Percentiles rank a stretch among this genome's conserved stretches.
These are phyloP conservation scores for Meloidogyne floridensis DNA, from an alignment of 1,140 invertebrate genomes.

Conservation along the genomic window DNA sequence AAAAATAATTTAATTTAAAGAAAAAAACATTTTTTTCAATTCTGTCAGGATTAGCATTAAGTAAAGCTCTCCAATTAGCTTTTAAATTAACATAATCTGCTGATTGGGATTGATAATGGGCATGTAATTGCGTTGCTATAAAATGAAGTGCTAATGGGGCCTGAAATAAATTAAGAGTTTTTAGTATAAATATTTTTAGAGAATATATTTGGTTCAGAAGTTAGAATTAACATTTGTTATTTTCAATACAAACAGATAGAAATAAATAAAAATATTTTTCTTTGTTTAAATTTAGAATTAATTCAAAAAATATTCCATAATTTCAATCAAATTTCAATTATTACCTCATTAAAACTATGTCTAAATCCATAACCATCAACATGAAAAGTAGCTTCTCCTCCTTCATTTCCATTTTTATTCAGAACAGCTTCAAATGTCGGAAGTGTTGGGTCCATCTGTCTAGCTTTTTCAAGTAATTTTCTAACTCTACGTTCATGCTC, in stretches of 20 bases:
- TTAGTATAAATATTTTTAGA: no score
- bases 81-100: constrained; percentile 47
- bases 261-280: no score
- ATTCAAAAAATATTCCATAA: no score
- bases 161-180: background rate
- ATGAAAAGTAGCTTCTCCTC: constrained; percentile 65
- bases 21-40: constrained; percentile 47
- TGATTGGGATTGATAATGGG: constrained; percentile 52
- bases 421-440: constrained; percentile 67
- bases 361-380: constrained; percentile 70
- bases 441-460: constrained; percentile 69
- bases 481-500: constrained; percentile 69
- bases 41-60: constrained; percentile 38
- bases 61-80: constrained; percentile 42
- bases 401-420: constrained; percentile 27
- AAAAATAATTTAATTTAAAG: constrained; percentile 20
- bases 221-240: no score
- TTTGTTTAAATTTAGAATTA: no score
- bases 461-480: constrained; percentile 68
- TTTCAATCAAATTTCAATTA: background rate
- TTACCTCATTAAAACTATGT: constrained; percentile 65
- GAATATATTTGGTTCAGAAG: no score
- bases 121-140: constrained; percentile 69
- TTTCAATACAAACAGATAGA: no score
- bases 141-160: constrained; percentile 69